Percentiles rank a stretch among this genome's conserved stretches.
phyloP scores from a whole-genome alignment of 2,113 vertebrate species.

The Siniperca knerii region DNA sequence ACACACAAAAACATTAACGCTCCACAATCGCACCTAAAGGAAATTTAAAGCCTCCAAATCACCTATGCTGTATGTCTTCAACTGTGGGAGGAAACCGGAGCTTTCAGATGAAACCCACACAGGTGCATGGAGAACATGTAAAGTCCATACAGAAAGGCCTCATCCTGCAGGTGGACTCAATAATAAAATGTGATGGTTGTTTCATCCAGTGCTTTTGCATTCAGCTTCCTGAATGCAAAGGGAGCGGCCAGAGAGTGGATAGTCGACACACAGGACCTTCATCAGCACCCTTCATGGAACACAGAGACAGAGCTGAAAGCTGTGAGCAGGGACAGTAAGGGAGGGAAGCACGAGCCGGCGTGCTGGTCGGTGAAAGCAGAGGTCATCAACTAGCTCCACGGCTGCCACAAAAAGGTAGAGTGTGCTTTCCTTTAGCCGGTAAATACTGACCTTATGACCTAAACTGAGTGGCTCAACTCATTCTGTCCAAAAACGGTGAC shows the following conservation, averaged over 20 bases:
- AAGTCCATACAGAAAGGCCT: neutral
- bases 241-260: too few relatives aligned
- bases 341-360: too few relatives aligned
- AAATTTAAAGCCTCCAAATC: neutral
- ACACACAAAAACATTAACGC: neutral
- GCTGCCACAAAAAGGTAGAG: neutral
- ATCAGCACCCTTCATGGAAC: neutral
- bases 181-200: too few relatives aligned
- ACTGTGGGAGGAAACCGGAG: neutral
- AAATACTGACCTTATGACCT: neutral
- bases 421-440: neutral
- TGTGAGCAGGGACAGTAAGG: neutral
- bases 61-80: neutral
- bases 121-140: neutral
- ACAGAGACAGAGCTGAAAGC: neutral
- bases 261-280: neutral
- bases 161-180: neutral
- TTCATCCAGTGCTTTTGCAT: too few relatives aligned
- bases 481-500: neutral
- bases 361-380: neutral
- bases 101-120: neutral
- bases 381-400: neutral
- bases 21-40: neutral
- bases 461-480: neutral
- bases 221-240: too few relatives aligned